Conservation (phyloP, 2,113 vertebrate species). For the Scartelaos histophorus region DNA sequence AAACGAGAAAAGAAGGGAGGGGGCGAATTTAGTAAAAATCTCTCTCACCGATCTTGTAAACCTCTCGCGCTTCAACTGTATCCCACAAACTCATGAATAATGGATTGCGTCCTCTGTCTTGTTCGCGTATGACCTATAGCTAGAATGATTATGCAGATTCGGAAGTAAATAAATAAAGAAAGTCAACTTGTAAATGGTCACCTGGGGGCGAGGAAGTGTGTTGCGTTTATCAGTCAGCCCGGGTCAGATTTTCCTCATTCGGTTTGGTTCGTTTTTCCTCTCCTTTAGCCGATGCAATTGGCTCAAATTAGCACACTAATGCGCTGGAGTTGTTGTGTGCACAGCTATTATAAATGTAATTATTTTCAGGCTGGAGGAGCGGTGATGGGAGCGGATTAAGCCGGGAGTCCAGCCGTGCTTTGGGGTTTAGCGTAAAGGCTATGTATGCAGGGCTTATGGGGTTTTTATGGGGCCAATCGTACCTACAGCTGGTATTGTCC, state of each 20-base stretch:
- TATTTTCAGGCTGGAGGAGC: constrained; percentile 62
- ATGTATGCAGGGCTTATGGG: constrained; percentile 17
- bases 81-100: constrained; percentile 70
- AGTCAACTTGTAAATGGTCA: constrained; percentile 71
- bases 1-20: constrained; percentile 34
- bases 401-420: constrained; percentile 41
- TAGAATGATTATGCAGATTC: constrained; percentile 75
- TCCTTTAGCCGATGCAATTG: constrained; percentile 59
- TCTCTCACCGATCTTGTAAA: constrained; percentile 70
- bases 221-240: constrained; percentile 66
- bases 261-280: constrained; percentile 37
- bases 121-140: constrained; percentile 74
- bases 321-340: constrained; percentile 63
- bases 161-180: constrained; percentile 71
- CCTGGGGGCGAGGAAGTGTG: constrained; percentile 50
- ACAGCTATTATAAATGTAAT: constrained; percentile 77
- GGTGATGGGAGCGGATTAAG: constrained; percentile 58
- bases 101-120: constrained; percentile 59
- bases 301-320: constrained; percentile 71
- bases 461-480: constrained; percentile 6
- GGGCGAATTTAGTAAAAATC: constrained; percentile 62
- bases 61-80: constrained; percentile 56
- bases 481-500: constrained; percentile 37
- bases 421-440: background rate
- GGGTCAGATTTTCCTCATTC: constrained; percentile 41